Conservation (phyloP, 2,797 vertebrate species). For the Ciconia nigra region DNA sequence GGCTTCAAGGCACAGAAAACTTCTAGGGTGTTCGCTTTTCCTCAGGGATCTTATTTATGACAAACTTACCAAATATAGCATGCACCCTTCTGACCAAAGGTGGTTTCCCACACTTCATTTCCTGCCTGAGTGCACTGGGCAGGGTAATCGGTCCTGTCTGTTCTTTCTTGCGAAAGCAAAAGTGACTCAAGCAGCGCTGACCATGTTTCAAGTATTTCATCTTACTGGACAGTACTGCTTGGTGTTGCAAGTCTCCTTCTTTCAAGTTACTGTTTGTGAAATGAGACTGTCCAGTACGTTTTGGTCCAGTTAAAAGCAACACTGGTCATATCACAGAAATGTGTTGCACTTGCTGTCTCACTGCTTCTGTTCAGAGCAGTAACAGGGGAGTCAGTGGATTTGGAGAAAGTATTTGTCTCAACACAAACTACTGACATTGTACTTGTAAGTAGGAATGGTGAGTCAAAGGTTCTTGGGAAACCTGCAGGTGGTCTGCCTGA, state of each 20-base stretch:
- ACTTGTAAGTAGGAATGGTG: neutral
- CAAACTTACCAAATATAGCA: accelerated
- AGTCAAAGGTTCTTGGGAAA: neutral
- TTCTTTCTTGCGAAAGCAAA: neutral
- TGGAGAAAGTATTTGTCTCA: neutral
- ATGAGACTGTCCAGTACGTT: neutral
- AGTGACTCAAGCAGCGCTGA: neutral
- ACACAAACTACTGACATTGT: neutral
- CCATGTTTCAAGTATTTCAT: accelerated
- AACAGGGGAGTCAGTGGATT: neutral
- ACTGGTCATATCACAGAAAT: accelerated
- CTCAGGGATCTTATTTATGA: neutral
- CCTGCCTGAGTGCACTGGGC: neutral
- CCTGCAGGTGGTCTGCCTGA: neutral
- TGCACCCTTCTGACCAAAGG: neutral
- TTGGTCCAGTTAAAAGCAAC: neutral
- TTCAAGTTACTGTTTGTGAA: neutral
- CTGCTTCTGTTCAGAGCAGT: neutral
- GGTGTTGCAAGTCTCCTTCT: neutral
- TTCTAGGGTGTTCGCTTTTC: neutral
- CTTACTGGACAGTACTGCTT: neutral
- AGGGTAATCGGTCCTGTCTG: neutral
- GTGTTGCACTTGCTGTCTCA: neutral
- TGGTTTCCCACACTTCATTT: neutral
- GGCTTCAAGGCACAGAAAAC: neutral